Conservation (phyloP, 1,140 invertebrate genomes). For the Pentalonia nigronervosa region DNA sequence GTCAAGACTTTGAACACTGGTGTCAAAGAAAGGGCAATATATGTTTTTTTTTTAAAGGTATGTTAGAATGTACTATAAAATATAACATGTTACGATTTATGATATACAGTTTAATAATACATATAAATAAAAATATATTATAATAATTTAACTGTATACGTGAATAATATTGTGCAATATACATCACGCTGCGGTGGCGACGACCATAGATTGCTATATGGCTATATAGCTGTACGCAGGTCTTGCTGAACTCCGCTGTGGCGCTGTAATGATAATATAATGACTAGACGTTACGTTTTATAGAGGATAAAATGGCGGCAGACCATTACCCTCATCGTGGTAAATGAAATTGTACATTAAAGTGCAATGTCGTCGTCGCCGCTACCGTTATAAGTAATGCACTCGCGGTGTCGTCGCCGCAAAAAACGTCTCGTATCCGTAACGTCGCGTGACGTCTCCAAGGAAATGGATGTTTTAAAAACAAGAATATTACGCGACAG, state of each 20-base stretch:
- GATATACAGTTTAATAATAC: background rate
- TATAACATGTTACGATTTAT: background rate
- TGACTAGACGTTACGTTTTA: constrained; percentile 6
- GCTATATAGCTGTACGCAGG: background rate
- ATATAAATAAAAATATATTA: background rate
- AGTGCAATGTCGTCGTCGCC: background rate
- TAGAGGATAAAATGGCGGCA: background rate
- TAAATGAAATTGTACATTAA: constrained; percentile 19
- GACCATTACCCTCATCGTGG: background rate
- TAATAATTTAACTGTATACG: background rate
- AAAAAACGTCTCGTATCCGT: background rate
- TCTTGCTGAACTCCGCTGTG: background rate
- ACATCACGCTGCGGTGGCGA: background rate
- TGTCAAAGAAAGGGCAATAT: background rate
- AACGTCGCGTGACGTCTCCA: background rate
- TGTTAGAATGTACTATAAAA: background rate
- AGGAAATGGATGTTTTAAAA: background rate
- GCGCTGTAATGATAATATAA: background rate
- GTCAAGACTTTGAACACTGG: background rate
- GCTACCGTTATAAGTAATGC: background rate
- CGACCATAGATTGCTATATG: background rate
- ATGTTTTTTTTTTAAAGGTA: background rate
- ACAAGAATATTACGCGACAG: background rate
- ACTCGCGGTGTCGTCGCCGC: background rate
- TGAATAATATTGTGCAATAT: background rate